Conservation (phyloP, 64 coral and sea anemone genomes). For the Actinia equina region DNA sequence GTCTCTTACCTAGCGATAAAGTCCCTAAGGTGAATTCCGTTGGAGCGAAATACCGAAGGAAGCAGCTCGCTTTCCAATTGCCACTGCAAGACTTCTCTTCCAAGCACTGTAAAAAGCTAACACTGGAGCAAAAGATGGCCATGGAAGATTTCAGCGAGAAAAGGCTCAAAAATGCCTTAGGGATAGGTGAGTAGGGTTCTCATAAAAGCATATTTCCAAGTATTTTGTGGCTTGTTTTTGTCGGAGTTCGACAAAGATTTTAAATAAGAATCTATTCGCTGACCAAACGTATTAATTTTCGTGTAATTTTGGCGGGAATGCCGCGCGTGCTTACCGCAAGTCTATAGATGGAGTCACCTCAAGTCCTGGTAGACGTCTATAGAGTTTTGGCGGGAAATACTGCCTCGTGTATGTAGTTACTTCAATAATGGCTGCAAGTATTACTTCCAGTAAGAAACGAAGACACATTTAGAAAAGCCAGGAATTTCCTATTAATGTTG, state of each 20-base stretch:
- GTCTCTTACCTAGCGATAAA: slow-evolving; percentile 54
- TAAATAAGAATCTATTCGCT: neutral
- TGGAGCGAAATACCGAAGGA: slow-evolving; percentile 57
- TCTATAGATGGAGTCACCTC: no score
- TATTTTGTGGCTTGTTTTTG: neutral
- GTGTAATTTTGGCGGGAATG: neutral
- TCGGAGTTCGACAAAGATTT: neutral
- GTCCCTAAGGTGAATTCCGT: slow-evolving; percentile 64
- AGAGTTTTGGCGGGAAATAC: neutral
- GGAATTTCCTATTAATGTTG: no score
- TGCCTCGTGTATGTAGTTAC: no score
- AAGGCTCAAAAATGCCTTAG: slow-evolving; percentile 60
- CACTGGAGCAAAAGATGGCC: slow-evolving; percentile 86
- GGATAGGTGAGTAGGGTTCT: slow-evolving; percentile 55
- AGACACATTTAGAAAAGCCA: no score
- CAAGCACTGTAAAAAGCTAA: slow-evolving; percentile 80
- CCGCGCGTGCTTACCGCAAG: neutral
- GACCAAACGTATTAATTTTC: neutral
- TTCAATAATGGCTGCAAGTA: no score
- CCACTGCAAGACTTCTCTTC: slow-evolving; percentile 93
- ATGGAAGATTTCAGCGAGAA: slow-evolving; percentile 77
- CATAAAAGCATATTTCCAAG: neutral
- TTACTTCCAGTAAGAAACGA: no score
- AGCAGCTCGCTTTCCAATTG: slow-evolving; percentile 76
- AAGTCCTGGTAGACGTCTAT: no score